Conservation (phyloP, 1,140 invertebrate genomes). For the Ridgeia piscesae region DNA sequence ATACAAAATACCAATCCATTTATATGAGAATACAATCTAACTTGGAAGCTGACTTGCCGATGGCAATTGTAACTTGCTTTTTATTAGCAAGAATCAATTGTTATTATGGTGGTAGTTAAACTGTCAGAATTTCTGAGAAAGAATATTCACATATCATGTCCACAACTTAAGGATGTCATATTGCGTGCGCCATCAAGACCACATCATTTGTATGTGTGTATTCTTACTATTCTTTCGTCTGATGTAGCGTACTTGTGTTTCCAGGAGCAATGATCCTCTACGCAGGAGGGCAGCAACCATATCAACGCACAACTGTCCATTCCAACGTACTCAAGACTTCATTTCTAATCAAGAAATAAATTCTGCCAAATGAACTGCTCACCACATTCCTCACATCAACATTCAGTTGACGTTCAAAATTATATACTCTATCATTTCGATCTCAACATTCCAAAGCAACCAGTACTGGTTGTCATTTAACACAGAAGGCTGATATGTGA, state of each 20-base stretch:
- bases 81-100: neutral
- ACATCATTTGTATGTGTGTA: neutral
- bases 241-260: neutral
- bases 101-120: neutral
- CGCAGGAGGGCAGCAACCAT: slow-evolving; percentile 26
- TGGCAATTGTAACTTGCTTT: neutral
- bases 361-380: neutral
- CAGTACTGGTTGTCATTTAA: no score
- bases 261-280: slow-evolving; percentile 12
- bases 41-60: no score
- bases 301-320: neutral
- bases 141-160: neutral
- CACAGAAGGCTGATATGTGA: no score
- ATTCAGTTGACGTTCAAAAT: no score
- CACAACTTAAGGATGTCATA: neutral
- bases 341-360: neutral
- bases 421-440: no score
- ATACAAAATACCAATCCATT: no score
- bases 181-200: neutral
- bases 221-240: no score
- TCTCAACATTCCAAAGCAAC: no score
- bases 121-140: neutral
- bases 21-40: no score
- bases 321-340: slow-evolving; percentile 17
- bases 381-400: neutral